Evolutionary conservation across 2,797 vertebrate species (phyloP).

Genomic region (Garrulus glandarius): DNA sequence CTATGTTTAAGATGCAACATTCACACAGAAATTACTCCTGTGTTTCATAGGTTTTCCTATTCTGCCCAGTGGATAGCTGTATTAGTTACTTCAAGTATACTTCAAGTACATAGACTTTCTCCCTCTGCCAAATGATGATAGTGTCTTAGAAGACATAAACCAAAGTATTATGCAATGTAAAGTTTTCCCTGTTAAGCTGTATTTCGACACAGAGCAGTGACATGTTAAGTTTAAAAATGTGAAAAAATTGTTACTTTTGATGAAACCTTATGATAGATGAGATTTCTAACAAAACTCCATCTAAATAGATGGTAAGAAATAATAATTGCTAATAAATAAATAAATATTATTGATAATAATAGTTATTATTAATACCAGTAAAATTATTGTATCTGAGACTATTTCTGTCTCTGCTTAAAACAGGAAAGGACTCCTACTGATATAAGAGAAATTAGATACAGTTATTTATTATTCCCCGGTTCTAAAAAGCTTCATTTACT

Average conservation of each 20-base stretch:
- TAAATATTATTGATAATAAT: neutral
- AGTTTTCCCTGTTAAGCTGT: neutral
- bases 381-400: neutral
- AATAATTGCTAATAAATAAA: neutral
- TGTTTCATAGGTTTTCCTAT: neutral
- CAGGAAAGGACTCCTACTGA: neutral
- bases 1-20: neutral
- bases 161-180: neutral
- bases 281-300: neutral
- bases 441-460: neutral
- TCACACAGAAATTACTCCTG: neutral
- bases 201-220: neutral
- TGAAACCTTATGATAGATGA: neutral
- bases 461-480: neutral
- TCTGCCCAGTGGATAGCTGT: neutral
- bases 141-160: neutral
- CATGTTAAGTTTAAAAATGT: neutral
- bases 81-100: neutral
- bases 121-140: neutral
- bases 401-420: neutral
- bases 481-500: neutral
- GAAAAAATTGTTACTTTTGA: neutral
- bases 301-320: neutral
- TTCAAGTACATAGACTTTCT: neutral
- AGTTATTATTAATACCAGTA: neutral